Evolutionary conservation across 2,888 invertebrate species (phyloP), one percentile per base, ranked within the genome.

Genomic region (Sinopyrophorus schimmeli): DNA sequence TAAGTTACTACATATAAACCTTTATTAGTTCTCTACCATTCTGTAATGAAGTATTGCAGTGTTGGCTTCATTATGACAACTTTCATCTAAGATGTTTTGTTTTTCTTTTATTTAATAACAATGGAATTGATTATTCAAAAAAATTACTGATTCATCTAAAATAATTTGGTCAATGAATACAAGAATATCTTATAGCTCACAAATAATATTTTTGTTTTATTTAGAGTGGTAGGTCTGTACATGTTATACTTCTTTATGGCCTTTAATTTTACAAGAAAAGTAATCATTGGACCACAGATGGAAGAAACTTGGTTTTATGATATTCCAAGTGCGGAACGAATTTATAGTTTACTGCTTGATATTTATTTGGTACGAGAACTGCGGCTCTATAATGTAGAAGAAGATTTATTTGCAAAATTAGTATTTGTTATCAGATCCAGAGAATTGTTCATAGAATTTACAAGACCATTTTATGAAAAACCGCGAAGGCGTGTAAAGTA

Each of bases 201-300:
- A 18, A 10, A 10, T 34, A 11, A 3, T n/a, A 11, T 2, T 21
- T 21, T 21, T 21, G 27, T 27, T 35, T 39, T 27, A 9, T 23
- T 21, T 73, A 84, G 85, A 55, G 84, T 86, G 58, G 76, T 83
- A 55, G 83, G 84, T 24, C 69, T 84, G 66, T 87, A 86, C 70
- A 76, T 81, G 12, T 77, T 83, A 3, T 75, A 85, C 63, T 83
- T 86, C 35, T 72, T 84, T 51, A 75, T 84, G 37, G 74, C 80
- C 27, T 80, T 80, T 53, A 75, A 78, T 46, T 69, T 83, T 37
- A 74, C 83, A 3, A 76, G 84, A 28, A 73, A 76, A 5, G 71
- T 78, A 57, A n/a, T 60, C 9, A 46, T 35, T 28, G 55, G 47
- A 20, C 32, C 54, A 14, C 12, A 39, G 15, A 37, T 51, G 28